Percentiles rank a stretch among this genome's conserved stretches.
Evolutionary conservation across 2,113 vertebrate species (phyloP).

Genomic region (Ceyx margarethae): DNA sequence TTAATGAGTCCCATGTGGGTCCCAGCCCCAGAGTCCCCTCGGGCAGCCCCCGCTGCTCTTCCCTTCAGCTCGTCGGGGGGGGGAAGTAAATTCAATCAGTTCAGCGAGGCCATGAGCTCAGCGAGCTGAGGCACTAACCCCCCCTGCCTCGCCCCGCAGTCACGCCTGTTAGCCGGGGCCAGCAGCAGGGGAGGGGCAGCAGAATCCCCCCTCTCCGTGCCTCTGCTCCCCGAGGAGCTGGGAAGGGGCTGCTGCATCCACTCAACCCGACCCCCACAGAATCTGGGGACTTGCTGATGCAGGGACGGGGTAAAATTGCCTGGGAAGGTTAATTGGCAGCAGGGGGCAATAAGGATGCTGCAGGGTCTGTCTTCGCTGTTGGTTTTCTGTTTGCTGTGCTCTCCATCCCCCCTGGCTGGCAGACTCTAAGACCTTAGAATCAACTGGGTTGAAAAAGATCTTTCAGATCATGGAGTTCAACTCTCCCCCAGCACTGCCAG

Average conservation of each 20-base stretch:
- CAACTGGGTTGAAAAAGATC: not conserved
- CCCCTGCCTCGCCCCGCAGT: not conserved
- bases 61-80: not conserved
- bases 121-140: not conserved
- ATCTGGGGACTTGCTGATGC: not conserved
- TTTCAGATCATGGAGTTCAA: too few species aligned
- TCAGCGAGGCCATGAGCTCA: not conserved
- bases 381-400: too few species aligned
- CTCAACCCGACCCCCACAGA: accelerated
- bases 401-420: not conserved
- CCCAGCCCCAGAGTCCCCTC: not conserved
- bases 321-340: not conserved
- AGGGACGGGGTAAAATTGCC: accelerated
- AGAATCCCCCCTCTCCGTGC: not conserved
- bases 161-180: not conserved
- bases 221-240: not conserved
- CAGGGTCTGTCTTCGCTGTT: not conserved
- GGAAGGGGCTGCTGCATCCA: not conserved
- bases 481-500: too few species aligned
- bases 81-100: not conserved
- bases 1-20: conserved; percentile 1
- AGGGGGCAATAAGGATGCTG: not conserved
- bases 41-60: not conserved
- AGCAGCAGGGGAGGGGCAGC: not conserved
- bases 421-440: too few species aligned